Percentiles rank a stretch among this genome's conserved stretches.
Evolutionary conservation across 1,140 invertebrate species (phyloP).

Genomic region (Drosophila baimaii): DNA sequence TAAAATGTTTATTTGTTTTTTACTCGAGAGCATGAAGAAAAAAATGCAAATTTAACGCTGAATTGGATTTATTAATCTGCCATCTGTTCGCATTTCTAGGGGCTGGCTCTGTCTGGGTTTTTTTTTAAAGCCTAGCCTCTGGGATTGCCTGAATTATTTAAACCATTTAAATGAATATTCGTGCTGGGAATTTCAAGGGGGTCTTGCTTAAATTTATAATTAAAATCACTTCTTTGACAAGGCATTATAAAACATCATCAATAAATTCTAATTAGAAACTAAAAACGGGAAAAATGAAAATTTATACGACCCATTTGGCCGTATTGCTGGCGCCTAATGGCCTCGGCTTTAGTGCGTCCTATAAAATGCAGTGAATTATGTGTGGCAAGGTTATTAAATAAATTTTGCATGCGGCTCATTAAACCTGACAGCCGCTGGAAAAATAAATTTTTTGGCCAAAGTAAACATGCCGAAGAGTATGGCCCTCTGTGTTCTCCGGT

Average conservation of each 20-base stretch:
- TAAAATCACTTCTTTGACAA: not conserved
- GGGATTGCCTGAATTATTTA: not conserved
- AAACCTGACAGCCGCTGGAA: conserved; percentile 50
- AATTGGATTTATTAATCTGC: conserved; percentile 47
- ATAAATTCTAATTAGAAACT: conserved; percentile 44
- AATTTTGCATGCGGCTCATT: conserved; percentile 78
- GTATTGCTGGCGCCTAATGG: conserved; percentile 36
- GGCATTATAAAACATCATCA: conserved; percentile 20
- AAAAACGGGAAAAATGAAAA: conserved; percentile 38
- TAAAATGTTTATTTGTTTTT: conserved; percentile 47
- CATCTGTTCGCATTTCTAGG: conserved; percentile 23
- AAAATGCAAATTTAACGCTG: conserved; percentile 37
- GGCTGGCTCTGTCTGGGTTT: not conserved
- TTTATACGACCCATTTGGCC: conserved; percentile 11
- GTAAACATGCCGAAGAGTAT: conserved; percentile 15
- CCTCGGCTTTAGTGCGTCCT: conserved; percentile 41
- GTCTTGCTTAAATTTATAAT: not conserved
- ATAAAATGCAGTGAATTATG: conserved; percentile 58
- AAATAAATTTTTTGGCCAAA: conserved; percentile 8
- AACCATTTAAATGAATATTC: conserved; percentile 16
- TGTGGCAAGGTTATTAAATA: conserved; percentile 73
- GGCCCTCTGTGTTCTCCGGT: conserved; percentile 13
- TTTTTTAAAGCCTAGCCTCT: not conserved
- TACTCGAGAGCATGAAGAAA: not conserved
- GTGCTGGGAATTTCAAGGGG: not conserved